These are phyloP conservation scores for Scomberomorus guttatus DNA, from an alignment of 2,797 vertebrate genomes.

Conservation along the genomic window DNA sequence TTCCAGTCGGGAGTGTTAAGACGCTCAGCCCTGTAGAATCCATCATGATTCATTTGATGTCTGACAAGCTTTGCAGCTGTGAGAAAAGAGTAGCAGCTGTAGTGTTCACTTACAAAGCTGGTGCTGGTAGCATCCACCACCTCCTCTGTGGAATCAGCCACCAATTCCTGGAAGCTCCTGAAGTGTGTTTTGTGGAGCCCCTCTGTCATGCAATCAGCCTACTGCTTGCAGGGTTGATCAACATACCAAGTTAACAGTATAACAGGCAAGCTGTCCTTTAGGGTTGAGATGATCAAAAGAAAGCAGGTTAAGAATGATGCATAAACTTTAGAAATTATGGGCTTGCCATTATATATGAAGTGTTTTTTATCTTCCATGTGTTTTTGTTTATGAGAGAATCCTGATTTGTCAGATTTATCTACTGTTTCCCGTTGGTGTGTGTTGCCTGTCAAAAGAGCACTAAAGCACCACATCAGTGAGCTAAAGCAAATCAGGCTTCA, in stretches of 20 bases:
- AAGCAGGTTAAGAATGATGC: background rate
- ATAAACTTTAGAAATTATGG: background rate
- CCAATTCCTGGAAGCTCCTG: conserved; percentile 49
- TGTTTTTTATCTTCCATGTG: background rate
- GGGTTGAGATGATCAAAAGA: background rate
- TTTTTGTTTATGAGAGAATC: background rate
- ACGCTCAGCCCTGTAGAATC: conserved; percentile 10
- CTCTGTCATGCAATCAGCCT: conserved; percentile 12
- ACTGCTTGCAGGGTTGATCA: background rate
- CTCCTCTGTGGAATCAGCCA: conserved; percentile 16
- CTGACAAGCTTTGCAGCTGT: conserved; percentile 47
- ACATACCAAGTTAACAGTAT: background rate
- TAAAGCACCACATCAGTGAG: background rate
- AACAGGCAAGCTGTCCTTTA: background rate
- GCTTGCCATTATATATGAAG: background rate
- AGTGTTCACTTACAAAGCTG: conserved; percentile 37
- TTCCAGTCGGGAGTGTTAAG: conserved; percentile 18
- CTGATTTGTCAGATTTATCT: too few relatives aligned
- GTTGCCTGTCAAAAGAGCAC: background rate
- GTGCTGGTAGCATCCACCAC: background rate
- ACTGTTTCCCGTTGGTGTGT: background rate
- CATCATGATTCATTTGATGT: conserved; percentile 47
- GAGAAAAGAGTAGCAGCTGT: conserved; percentile 35
- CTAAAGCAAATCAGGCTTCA: background rate
- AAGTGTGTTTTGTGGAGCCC: conserved; percentile 38